Evolutionary conservation across 2,113 vertebrate genomes (phyloP).

Genomic region (Epinephelus fuscoguttatus): DNA sequence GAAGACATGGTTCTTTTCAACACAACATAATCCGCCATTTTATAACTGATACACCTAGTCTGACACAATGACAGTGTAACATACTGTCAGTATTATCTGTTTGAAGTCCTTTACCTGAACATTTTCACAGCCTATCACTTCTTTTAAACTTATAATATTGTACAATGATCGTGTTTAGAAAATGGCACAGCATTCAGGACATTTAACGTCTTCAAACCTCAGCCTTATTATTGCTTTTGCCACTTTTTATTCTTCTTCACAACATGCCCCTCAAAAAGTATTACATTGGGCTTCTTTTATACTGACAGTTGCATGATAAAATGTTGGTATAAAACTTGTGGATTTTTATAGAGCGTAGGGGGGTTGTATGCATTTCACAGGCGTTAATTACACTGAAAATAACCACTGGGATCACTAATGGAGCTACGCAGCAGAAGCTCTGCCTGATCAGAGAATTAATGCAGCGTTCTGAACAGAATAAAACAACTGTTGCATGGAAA

Average conservation of each 20-base stretch:
- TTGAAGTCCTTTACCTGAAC: background rate
- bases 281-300: background rate
- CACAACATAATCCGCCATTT: background rate
- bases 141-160: background rate
- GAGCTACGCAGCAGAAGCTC: background rate
- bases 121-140: too few relatives aligned
- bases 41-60: background rate
- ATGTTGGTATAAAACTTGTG: background rate
- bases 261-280: background rate
- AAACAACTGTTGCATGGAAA: conserved; percentile 16
- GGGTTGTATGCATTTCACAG: background rate
- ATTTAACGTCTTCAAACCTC: background rate
- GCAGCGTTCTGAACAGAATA: background rate
- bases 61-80: background rate
- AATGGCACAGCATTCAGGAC: background rate
- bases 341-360: background rate
- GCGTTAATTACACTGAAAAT: background rate
- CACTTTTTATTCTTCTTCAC: background rate
- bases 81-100: background rate
- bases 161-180: background rate
- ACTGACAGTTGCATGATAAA: background rate
- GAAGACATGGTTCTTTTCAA: background rate
- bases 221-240: background rate
- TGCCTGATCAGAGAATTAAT: background rate
- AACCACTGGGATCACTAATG: background rate